phyloP scores from a whole-genome alignment of 2,797 vertebrate genomes.

The Aplochiton taeniatus region DNA sequence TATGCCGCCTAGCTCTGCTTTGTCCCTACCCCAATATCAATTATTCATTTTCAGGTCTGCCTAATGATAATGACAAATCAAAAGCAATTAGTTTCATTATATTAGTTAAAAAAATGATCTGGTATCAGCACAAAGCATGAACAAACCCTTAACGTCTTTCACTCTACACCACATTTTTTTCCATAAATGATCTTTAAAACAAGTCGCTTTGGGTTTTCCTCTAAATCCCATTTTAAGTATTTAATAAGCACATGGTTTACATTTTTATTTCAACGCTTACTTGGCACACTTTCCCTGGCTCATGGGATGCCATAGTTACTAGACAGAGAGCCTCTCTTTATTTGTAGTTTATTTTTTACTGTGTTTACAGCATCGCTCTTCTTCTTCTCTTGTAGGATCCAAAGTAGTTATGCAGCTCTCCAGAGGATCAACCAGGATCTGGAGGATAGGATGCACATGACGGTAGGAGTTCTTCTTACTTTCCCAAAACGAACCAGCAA shows the following conservation, averaged over 20 bases:
- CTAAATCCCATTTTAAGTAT: slow-evolving; percentile 28
- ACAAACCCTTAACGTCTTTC: slow-evolving; percentile 13
- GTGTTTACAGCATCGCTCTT: slow-evolving; percentile 8
- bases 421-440: slow-evolving; percentile 97
- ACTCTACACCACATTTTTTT: slow-evolving; percentile 29
- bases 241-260: slow-evolving; percentile 1
- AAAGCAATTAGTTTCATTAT: background rate
- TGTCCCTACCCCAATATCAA: no score
- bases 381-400: slow-evolving; percentile 81
- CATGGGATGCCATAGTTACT: no score
- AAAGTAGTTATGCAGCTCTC: slow-evolving; percentile 92
- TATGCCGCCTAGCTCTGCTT: background rate
- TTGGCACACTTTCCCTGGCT: no score
- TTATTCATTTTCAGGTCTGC: background rate
- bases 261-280: slow-evolving; percentile 25
- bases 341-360: slow-evolving; percentile 7
- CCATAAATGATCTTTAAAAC: slow-evolving; percentile 36
- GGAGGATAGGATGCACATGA: slow-evolving; percentile 92
- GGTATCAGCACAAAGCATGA: background rate
- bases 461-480: slow-evolving; percentile 75
- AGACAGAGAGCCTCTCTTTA: slow-evolving; percentile 7
- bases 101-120: background rate
- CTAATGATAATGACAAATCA: background rate
- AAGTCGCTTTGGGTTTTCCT: slow-evolving; percentile 36
- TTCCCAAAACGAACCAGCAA: background rate